A percentile compares a stretch with the other conserved stretches of the same genome.
Conservation (phyloP, 2,797 vertebrate species). For the Sebastes kiyomatsui region DNA sequence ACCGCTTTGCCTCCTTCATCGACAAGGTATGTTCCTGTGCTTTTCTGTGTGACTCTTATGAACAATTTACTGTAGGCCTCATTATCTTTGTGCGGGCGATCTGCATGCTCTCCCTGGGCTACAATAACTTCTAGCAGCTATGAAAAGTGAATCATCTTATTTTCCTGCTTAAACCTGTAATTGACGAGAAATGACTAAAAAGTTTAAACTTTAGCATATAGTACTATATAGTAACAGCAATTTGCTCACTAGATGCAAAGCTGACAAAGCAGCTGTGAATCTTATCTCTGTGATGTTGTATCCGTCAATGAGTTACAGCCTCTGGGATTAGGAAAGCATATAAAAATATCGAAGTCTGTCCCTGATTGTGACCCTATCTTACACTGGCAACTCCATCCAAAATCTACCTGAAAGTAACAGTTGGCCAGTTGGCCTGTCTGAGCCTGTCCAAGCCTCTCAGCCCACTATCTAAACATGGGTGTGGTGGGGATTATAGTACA, state of each 20-base stretch:
- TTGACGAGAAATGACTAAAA: background rate
- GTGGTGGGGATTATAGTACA: conserved; percentile 58
- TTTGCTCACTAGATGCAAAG: background rate
- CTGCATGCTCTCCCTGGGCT: background rate
- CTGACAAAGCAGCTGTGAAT: conserved; percentile 9
- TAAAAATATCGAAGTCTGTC: conserved; percentile 6
- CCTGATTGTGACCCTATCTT: background rate
- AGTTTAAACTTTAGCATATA: background rate
- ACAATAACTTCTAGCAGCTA: background rate
- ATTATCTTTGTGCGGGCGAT: background rate
- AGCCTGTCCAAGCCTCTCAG: conserved; percentile 1
- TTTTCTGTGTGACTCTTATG: background rate
- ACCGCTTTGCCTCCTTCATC: conserved; percentile 95
- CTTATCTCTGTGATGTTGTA: conserved; percentile 36
- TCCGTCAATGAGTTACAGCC: conserved; percentile 39
- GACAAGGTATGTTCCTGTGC: conserved; percentile 87
- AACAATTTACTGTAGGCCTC: background rate
- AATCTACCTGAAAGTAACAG: conserved; percentile 7
- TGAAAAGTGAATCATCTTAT: background rate
- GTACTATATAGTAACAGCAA: background rate
- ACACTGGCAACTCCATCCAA: background rate
- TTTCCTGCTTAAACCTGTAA: background rate
- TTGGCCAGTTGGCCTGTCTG: background rate
- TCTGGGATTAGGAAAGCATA: background rate
- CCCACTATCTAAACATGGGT: conserved; percentile 73